These are phyloP conservation scores for Tetraneura akinire DNA, from an alignment of 1,140 invertebrate genomes.

Conservation along the genomic window DNA sequence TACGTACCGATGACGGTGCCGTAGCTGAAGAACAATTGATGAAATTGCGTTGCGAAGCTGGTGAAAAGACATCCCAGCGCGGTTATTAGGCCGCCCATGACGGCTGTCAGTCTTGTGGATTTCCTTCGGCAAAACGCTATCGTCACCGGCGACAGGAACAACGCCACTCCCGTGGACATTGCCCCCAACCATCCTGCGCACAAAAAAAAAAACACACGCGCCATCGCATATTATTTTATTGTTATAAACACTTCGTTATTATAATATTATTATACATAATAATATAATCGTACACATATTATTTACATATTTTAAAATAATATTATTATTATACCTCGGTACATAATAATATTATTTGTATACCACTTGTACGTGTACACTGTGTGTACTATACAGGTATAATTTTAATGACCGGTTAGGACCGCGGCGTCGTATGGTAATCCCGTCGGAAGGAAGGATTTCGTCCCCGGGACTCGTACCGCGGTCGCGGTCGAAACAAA, in stretches of 20 bases:
- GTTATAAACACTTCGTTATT: conserved; percentile 14
- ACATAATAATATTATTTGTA: neutral
- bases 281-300: neutral
- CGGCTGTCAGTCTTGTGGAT: conserved; percentile 83
- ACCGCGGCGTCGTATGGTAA: too few relatives aligned
- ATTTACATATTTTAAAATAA: conserved; percentile 35
- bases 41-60: conserved; percentile 83
- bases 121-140: conserved; percentile 83
- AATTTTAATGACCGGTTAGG: too few relatives aligned
- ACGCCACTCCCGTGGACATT: conserved; percentile 76
- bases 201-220: conserved; percentile 17
- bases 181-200: conserved; percentile 80
- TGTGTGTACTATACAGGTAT: too few relatives aligned
- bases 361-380: too few relatives aligned
- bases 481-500: too few relatives aligned
- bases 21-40: conserved; percentile 88
- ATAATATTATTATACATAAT: too few relatives aligned
- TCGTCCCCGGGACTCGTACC: too few relatives aligned
- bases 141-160: conserved; percentile 80
- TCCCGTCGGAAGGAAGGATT: too few relatives aligned
- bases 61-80: conserved; percentile 85
- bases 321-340: conserved; percentile 2
- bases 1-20: conserved; percentile 65
- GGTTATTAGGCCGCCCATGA: conserved; percentile 81
- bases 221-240: neutral